Conservation (phyloP, 1,140 invertebrate species). For the Melitaea cinxia region DNA sequence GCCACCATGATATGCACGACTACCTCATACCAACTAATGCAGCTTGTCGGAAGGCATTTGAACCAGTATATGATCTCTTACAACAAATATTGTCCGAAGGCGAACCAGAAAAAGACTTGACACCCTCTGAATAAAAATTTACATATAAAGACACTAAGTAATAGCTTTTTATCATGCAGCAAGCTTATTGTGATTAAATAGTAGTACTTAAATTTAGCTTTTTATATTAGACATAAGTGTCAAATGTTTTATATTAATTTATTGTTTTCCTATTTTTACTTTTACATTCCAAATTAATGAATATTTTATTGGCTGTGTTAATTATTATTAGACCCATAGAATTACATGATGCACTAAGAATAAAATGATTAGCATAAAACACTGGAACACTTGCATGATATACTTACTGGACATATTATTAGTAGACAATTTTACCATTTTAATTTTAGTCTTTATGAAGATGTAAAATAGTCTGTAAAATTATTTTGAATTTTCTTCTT, state of each 20-base stretch:
- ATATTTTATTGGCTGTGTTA: conserved; percentile 51
- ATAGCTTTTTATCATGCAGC: conserved; percentile 67
- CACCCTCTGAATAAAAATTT: conserved; percentile 84
- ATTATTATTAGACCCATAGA: conserved; percentile 30
- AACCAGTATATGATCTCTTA: conserved; percentile 89
- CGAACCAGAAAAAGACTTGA: conserved; percentile 87
- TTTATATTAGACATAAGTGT: conserved; percentile 71
- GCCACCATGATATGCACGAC: conserved; percentile 94
- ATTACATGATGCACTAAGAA: conserved; percentile 12
- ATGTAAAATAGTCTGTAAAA: conserved; percentile 5
- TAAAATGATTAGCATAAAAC: conserved; percentile 5
- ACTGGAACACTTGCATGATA: conserved; percentile 11
- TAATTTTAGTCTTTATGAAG: not conserved
- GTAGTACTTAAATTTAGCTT: conserved; percentile 76
- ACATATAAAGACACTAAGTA: conserved; percentile 41
- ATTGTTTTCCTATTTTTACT: conserved; percentile 55
- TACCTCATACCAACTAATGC: conserved; percentile 92
- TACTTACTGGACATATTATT: conserved; percentile 8
- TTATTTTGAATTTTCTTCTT: not conserved
- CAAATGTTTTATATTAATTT: conserved; percentile 52
- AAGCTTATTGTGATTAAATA: conserved; percentile 73
- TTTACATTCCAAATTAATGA: conserved; percentile 75
- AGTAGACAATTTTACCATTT: conserved; percentile 1
- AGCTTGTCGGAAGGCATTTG: conserved; percentile 92
- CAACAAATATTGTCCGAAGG: conserved; percentile 88